Conservation (phyloP, 1,140 invertebrate species). For the Tachypleus tridentatus region DNA sequence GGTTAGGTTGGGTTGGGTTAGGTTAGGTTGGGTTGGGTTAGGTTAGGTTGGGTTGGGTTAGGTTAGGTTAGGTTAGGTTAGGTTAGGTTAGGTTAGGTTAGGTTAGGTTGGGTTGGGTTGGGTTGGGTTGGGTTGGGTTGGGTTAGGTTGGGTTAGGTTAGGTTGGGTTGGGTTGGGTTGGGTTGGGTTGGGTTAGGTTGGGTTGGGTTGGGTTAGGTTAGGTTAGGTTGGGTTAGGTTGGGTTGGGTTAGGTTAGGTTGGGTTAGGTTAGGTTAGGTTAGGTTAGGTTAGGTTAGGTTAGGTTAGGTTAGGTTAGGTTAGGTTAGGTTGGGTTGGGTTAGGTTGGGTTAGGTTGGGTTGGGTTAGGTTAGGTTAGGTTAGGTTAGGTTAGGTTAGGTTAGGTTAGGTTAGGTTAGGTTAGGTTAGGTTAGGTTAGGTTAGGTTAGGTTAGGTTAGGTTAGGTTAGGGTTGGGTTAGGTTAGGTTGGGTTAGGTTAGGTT, state of each 20-base stretch:
- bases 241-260: slow-evolving; percentile 18
- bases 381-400: slow-evolving; percentile 23
- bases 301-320: slow-evolving; percentile 24
- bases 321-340: slow-evolving; percentile 23
- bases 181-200: slow-evolving; percentile 23
- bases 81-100: slow-evolving; percentile 17
- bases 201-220: slow-evolving; percentile 22
- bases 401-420: slow-evolving; percentile 21
- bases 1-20: slow-evolving; percentile 15
- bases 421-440: slow-evolving; percentile 11
- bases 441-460: slow-evolving; percentile 23
- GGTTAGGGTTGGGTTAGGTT: slow-evolving; percentile 15
- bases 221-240: slow-evolving; percentile 18
- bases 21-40: slow-evolving; percentile 21
- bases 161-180: slow-evolving; percentile 27
- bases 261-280: slow-evolving; percentile 21
- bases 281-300: slow-evolving; percentile 21
- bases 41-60: slow-evolving; percentile 21
- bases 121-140: slow-evolving; percentile 22
- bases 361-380: slow-evolving; percentile 26
- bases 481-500: slow-evolving; percentile 22
- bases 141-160: slow-evolving; percentile 20
- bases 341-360: slow-evolving; percentile 26
- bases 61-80: slow-evolving; percentile 22
- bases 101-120: slow-evolving; percentile 22